These are phyloP conservation scores for Crocodylus rhombifer DNA, from an alignment of 2,797 vertebrate genomes.

Conservation along the genomic window DNA sequence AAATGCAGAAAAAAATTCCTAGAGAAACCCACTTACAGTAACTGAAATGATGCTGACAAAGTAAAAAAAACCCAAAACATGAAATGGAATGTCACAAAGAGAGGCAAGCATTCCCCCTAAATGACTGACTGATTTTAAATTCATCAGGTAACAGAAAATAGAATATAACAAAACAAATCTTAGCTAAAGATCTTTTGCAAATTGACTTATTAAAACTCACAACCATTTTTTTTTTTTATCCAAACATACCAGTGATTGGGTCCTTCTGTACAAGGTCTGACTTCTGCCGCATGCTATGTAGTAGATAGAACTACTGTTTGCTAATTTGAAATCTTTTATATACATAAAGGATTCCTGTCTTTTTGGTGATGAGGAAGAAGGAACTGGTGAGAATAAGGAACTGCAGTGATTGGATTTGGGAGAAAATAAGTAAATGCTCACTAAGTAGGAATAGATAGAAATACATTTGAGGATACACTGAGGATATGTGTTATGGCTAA, in stretches of 20 bases:
- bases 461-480: background rate
- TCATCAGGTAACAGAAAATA: slow-evolving; percentile 18
- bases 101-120: background rate
- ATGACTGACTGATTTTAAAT: background rate
- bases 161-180: slow-evolving; percentile 2
- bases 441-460: accelerated
- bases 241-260: accelerated
- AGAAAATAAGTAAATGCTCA: background rate
- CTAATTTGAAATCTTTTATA: background rate
- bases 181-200: background rate
- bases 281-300: background rate
- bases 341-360: background rate
- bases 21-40: background rate
- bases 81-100: background rate
- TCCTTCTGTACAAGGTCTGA: background rate
- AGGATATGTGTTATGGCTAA: too few relatives aligned
- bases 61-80: background rate
- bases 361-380: background rate
- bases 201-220: background rate
- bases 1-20: background rate
- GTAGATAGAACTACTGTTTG: background rate
- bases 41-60: background rate
- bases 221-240: slow-evolving; percentile 13
- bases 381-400: background rate
- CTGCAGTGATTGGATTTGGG: background rate